These are phyloP conservation scores for Chelidonichthys spinosus DNA, from an alignment of 2,797 vertebrate species.

Conservation along the genomic window DNA sequence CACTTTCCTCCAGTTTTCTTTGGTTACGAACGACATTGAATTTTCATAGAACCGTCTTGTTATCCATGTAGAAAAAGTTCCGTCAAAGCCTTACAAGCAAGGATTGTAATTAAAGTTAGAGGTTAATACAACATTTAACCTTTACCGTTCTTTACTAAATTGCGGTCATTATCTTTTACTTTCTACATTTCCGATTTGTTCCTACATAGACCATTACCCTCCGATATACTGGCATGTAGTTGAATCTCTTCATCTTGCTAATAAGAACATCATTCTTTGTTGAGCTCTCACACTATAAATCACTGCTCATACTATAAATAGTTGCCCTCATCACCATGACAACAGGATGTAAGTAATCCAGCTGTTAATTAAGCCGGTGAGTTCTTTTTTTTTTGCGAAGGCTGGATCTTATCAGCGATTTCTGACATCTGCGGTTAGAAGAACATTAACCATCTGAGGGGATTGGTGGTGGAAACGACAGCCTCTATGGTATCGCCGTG, in stretches of 20 bases:
- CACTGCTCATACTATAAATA: slow-evolving; percentile 56
- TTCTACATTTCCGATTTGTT: not conserved
- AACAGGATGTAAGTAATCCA: slow-evolving; percentile 58
- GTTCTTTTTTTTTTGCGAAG: slow-evolving; percentile 28
- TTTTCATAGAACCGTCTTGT: not conserved
- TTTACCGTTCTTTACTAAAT: not conserved
- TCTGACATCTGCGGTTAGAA: slow-evolving; percentile 33
- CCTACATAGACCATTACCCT: not conserved
- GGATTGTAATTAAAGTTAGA: not conserved
- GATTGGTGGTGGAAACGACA: slow-evolving; percentile 37
- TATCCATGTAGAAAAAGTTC: not conserved
- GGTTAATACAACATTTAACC: not conserved
- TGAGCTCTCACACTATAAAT: slow-evolving; percentile 43
- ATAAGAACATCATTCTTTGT: slow-evolving; percentile 56
- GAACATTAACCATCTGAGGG: slow-evolving; percentile 32
- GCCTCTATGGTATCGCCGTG: slow-evolving; percentile 64
- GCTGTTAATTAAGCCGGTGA: slow-evolving; percentile 59
- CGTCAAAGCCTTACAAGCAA: not conserved
- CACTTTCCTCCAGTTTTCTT: not conserved
- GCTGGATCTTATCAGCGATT: slow-evolving; percentile 45
- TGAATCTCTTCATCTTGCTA: slow-evolving; percentile 36
- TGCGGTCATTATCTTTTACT: not conserved
- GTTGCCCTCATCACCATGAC: slow-evolving; percentile 56
- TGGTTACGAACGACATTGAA: not conserved
- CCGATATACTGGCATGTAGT: not conserved